These are phyloP conservation scores for Calypte anna DNA, from an alignment of 2,113 vertebrate species.

Conservation along the genomic window DNA sequence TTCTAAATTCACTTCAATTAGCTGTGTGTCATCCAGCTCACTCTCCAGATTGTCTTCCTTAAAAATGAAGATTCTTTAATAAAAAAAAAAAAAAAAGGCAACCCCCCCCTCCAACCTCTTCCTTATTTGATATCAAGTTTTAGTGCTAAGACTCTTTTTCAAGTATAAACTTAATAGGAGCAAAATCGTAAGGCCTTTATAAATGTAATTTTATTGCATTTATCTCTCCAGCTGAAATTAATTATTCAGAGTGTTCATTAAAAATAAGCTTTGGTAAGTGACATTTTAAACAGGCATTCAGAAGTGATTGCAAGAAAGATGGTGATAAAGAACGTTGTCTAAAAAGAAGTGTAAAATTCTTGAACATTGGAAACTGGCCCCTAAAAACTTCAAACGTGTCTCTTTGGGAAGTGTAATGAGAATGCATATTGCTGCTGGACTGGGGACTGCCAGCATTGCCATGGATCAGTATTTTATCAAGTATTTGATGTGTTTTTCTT, in stretches of 20 bases:
- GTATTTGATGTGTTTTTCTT: not conserved
- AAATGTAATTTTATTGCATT: slow-evolving; percentile 63
- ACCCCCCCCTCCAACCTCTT: not conserved
- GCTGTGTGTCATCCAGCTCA: not conserved
- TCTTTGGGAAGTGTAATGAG: not conserved
- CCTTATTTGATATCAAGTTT: not conserved
- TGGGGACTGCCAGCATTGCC: not conserved
- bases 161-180: not conserved
- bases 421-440: not conserved
- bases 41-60: not conserved
- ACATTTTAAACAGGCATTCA: slow-evolving; percentile 40
- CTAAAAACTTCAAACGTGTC: not conserved
- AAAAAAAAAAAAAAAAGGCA: not conserved
- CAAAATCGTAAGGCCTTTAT: slow-evolving; percentile 22
- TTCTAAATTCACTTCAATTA: not conserved
- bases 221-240: slow-evolving; percentile 62
- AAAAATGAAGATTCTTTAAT: not conserved
- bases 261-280: slow-evolving; percentile 64
- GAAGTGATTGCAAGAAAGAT: slow-evolving; percentile 27
- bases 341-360: not conserved
- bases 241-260: slow-evolving; percentile 63
- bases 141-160: not conserved
- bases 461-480: accelerated
- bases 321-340: slow-evolving; percentile 25
- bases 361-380: not conserved